phyloP scores from a whole-genome alignment of 1,140 invertebrate species.

The Geopemphigus sp. region DNA sequence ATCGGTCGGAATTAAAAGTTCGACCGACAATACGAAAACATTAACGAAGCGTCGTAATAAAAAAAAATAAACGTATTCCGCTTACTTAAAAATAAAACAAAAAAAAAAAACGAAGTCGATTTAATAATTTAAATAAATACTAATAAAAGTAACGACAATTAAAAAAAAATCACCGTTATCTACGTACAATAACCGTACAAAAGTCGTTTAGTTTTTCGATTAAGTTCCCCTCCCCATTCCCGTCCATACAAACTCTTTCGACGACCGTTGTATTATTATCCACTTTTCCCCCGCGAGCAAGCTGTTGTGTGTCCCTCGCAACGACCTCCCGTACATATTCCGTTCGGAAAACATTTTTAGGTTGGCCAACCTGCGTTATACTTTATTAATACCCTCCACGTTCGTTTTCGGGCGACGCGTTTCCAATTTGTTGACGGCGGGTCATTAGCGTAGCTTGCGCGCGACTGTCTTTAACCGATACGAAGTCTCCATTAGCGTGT shows the following conservation, averaged over 20 bases:
- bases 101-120: too few relatives aligned
- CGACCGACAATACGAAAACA: not conserved
- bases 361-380: not conserved
- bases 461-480: too few relatives aligned
- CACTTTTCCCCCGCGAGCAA: conserved; percentile 9
- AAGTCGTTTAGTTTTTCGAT: conserved; percentile 19
- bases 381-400: conserved; percentile 21
- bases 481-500: too few relatives aligned
- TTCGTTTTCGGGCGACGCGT: not conserved
- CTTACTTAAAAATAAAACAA: too few relatives aligned
- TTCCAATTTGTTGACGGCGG: not conserved
- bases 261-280: conserved; percentile 15
- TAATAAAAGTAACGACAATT: not conserved
- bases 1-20: not conserved
- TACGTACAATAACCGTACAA: not conserved
- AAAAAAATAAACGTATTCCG: too few relatives aligned
- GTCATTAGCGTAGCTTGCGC: not conserved
- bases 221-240: not conserved
- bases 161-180: not conserved
- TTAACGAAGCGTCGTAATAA: too few relatives aligned
- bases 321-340: not conserved
- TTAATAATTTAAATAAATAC: not conserved
- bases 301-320: conserved; percentile 3
- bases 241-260: not conserved
- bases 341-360: not conserved